Conservation (phyloP, 1,140 invertebrate species). For the Cydia fagiglandana region DNA sequence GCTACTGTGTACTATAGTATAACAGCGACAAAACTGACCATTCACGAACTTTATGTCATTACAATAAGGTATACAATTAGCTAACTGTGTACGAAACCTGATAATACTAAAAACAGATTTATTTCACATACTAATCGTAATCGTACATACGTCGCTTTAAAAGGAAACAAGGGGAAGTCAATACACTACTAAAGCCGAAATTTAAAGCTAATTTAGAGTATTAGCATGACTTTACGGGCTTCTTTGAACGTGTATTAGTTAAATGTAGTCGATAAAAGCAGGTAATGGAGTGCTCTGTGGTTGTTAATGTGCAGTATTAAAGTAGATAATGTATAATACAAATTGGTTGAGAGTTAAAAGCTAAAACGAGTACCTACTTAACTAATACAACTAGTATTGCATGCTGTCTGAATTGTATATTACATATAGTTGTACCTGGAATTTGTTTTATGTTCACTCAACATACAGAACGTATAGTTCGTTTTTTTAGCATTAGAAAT, state of each 20-base stretch:
- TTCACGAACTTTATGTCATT: too few species aligned
- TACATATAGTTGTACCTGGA: background rate
- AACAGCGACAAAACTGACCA: too few species aligned
- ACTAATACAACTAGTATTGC: background rate
- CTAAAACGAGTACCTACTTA: background rate
- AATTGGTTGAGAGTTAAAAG: background rate
- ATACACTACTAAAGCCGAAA: slow-evolving; percentile 9
- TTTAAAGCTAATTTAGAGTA: slow-evolving; percentile 26
- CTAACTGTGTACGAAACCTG: too few species aligned
- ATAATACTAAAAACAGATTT: background rate
- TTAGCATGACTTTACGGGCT: background rate
- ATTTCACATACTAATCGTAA: background rate
- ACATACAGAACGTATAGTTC: too few species aligned
- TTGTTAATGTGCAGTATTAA: background rate
- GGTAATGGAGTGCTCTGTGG: slow-evolving; percentile 11
- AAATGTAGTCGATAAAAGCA: background rate
- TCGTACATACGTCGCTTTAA: background rate
- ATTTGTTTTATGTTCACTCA: too few species aligned
- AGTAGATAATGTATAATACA: background rate
- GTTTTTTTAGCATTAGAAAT: too few species aligned
- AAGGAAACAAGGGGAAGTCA: background rate
- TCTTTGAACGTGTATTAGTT: slow-evolving; percentile 4
- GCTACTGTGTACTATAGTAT: background rate
- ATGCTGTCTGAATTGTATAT: background rate
- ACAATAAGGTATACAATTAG: too few species aligned